Conservation (phyloP, 2,797 vertebrate species). For the Acanthornis magna region DNA sequence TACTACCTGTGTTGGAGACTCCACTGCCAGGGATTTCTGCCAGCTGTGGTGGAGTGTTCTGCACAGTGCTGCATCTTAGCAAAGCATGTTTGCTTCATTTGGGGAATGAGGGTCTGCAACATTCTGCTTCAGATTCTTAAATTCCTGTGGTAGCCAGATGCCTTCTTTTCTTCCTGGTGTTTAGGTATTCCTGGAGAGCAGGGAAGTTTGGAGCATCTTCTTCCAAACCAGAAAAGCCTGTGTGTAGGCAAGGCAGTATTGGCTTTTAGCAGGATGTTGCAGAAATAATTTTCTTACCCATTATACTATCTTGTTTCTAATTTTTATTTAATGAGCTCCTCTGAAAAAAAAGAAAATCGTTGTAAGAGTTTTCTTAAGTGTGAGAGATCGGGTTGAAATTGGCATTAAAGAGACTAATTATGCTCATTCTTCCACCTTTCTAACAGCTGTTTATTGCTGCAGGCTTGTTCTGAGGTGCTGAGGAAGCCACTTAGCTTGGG, state of each 20-base stretch:
- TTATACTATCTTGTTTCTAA: conserved; percentile 69
- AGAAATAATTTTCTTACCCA: conserved; percentile 57
- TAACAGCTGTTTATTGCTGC: conserved; percentile 49
- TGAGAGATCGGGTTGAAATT: conserved; percentile 73
- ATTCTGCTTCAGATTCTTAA: background rate
- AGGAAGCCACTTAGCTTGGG: background rate
- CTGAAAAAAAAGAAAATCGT: conserved; percentile 74
- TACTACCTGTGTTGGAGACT: background rate
- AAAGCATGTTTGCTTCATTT: background rate
- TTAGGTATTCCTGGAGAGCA: background rate
- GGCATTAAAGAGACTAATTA: conserved; percentile 68
- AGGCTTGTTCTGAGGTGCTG: conserved; percentile 18
- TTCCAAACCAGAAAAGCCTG: background rate
- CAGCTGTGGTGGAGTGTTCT: background rate
- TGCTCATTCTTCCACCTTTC: conserved; percentile 53
- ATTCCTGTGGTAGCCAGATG: background rate
- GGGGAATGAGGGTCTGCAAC: background rate
- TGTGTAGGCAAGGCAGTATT: background rate
- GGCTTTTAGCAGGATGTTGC: conserved; percentile 35
- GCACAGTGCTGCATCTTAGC: background rate
- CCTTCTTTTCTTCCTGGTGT: background rate
- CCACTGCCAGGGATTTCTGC: background rate
- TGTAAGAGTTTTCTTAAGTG: conserved; percentile 74
- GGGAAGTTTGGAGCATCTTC: background rate
- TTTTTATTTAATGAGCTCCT: conserved; percentile 73